Evolutionary conservation across 2,888 invertebrate genomes (phyloP).

Genomic region (Apodemia duryi): DNA sequence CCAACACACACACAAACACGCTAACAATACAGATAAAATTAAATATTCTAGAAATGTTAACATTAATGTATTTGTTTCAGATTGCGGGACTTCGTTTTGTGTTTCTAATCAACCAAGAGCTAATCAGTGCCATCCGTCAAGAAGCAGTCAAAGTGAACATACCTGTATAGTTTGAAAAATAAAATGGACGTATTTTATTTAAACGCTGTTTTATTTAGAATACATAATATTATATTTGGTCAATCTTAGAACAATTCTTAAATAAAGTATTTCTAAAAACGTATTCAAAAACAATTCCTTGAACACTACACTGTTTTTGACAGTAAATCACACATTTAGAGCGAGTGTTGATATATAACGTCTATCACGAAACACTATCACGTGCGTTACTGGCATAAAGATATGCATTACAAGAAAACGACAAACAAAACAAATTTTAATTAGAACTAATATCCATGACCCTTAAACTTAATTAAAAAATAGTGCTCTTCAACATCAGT

Average conservation of each 20-base stretch:
- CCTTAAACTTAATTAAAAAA: conserved; percentile 55
- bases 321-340: conserved; percentile 31
- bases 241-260: conserved; percentile 68
- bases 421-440: conserved; percentile 46
- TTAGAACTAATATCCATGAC: conserved; percentile 61
- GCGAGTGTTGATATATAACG: conserved; percentile 42
- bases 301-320: conserved; percentile 37
- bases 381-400: conserved; percentile 71
- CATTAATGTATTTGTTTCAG: conserved; percentile 55
- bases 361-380: conserved; percentile 73
- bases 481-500: conserved; percentile 54
- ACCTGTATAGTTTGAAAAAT: conserved; percentile 54
- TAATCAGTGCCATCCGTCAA: conserved; percentile 92
- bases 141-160: conserved; percentile 90
- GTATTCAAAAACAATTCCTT: conserved; percentile 32
- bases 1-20: background rate
- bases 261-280: conserved; percentile 72
- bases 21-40: background rate
- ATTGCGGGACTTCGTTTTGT: conserved; percentile 95
- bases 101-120: conserved; percentile 94
- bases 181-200: conserved; percentile 31
- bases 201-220: conserved; percentile 58
- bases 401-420: conserved; percentile 63
- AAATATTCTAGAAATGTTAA: background rate
- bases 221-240: conserved; percentile 73